Conservation (phyloP, 2,797 vertebrate species). For the Lophotriccus pileatus region DNA sequence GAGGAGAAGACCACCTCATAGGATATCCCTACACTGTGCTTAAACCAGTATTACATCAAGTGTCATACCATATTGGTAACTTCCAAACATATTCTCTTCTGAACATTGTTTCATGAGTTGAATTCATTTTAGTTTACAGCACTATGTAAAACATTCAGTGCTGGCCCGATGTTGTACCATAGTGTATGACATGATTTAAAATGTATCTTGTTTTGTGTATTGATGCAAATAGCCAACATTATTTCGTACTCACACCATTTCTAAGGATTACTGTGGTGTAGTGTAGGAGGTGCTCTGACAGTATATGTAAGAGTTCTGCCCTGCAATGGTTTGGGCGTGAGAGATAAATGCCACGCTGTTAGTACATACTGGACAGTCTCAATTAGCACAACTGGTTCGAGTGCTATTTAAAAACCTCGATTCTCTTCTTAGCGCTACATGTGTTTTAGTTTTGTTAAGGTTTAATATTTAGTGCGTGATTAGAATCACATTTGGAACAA, state of each 20-base stretch:
- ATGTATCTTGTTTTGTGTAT: rapidly evolving
- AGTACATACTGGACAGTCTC: neutral
- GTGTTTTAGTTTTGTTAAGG: neutral
- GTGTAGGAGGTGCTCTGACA: neutral
- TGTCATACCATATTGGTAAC: rapidly evolving
- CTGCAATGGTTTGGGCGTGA: neutral
- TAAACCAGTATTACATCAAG: neutral
- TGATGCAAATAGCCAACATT: neutral
- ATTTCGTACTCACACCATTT: neutral
- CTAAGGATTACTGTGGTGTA: neutral
- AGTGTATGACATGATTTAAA: neutral
- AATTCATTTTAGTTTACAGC: neutral
- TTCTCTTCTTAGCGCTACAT: rapidly evolving
- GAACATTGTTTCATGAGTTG: neutral
- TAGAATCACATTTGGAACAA: neutral
- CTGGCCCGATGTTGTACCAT: rapidly evolving
- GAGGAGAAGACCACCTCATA: neutral
- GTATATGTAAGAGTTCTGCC: neutral
- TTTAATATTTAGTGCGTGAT: neutral
- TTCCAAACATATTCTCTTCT: neutral
- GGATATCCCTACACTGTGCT: neutral
- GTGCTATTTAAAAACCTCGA: neutral
- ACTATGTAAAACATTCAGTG: neutral
- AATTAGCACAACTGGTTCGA: neutral
- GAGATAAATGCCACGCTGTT: neutral